These are phyloP conservation scores for Neodon shergylaensis DNA, from an alignment of 2,113 vertebrate species.

Conservation along the genomic window DNA sequence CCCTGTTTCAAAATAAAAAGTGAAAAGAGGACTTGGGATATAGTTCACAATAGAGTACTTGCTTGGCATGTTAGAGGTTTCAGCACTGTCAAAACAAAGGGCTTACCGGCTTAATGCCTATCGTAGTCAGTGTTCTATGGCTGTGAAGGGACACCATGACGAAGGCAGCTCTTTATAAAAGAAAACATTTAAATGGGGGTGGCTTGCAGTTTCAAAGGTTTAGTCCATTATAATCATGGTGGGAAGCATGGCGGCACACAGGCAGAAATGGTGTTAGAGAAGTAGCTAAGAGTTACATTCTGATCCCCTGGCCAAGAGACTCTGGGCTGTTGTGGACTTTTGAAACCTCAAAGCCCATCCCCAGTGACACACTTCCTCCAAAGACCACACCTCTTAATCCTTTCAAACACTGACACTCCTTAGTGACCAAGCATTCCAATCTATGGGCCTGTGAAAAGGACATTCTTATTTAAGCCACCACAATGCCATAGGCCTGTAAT, in stretches of 20 bases:
- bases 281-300: neutral
- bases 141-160: neutral
- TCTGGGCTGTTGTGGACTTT: neutral
- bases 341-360: neutral
- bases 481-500: neutral
- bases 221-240: neutral
- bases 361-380: neutral
- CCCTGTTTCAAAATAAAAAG: neutral
- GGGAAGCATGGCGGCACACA: neutral
- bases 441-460: neutral
- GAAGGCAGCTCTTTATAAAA: neutral
- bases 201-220: neutral
- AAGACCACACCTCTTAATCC: neutral
- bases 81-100: neutral
- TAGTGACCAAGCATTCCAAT: neutral
- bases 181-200: neutral
- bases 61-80: neutral
- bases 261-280: neutral
- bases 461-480: neutral
- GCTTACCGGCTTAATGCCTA: neutral
- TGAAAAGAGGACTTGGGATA: neutral
- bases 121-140: neutral
- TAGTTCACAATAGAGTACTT: neutral
- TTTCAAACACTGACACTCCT: neutral
- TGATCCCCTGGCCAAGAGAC: neutral